Conservation (phyloP, 2,888 invertebrate species). For the Cerceris ruficornis region DNA sequence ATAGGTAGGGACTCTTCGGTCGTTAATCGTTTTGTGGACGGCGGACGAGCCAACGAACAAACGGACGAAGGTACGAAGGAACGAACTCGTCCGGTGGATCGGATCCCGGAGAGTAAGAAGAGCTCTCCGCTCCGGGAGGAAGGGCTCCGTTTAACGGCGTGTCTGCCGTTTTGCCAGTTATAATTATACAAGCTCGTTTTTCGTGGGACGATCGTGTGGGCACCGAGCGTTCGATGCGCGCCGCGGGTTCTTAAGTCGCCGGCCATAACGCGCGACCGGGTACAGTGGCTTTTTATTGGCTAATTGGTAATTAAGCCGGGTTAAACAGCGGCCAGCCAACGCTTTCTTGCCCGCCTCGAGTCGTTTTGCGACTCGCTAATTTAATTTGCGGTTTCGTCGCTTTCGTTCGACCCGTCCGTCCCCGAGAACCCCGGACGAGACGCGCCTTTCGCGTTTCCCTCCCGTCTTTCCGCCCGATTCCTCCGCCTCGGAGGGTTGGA, state of each 20-base stretch:
- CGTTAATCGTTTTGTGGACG: conserved; percentile 38
- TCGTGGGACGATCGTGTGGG: conserved; percentile 70
- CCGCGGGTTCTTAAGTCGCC: conserved; percentile 55
- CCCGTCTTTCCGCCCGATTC: too few species aligned
- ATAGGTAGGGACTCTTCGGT: conserved; percentile 15
- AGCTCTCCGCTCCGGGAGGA: conserved; percentile 49
- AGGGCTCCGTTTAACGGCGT: conserved; percentile 67
- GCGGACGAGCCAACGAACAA: neutral
- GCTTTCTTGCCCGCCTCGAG: conserved; percentile 77
- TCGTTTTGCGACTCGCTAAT: conserved; percentile 78
- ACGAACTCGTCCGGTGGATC: conserved; percentile 28
- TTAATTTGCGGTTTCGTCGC: conserved; percentile 81
- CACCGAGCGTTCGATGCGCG: conserved; percentile 54
- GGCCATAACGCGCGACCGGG: conserved; percentile 70
- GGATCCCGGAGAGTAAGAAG: conserved; percentile 50
- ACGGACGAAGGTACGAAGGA: neutral
- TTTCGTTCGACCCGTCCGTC: conserved; percentile 65
- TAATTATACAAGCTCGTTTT: conserved; percentile 78
- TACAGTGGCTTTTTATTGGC: conserved; percentile 77
- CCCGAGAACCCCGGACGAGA: conserved; percentile 3
- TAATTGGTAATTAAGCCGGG: conserved; percentile 80
- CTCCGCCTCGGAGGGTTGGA: too few species aligned
- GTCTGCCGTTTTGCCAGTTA: conserved; percentile 77
- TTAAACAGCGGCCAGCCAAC: conserved; percentile 79
- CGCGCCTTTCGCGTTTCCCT: neutral